phyloP scores from a whole-genome alignment of 2,888 invertebrate genomes.

The Drosophila neoperkinsi region DNA sequence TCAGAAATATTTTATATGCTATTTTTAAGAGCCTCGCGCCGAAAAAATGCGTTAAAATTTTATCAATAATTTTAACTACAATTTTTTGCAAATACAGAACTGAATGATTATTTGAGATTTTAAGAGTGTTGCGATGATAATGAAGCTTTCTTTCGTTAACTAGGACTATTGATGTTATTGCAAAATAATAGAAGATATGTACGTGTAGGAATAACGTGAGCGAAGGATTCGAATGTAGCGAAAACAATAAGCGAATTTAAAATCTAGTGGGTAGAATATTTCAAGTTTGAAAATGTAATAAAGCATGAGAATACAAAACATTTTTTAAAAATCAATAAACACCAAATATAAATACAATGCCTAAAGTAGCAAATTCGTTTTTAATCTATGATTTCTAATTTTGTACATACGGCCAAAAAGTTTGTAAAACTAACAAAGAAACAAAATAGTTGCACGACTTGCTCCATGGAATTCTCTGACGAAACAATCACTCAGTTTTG shows the following conservation, averaged over 20 bases:
- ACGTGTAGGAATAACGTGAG: slow-evolving; percentile 43
- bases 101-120: slow-evolving; percentile 50
- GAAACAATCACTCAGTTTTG: slow-evolving; percentile 54
- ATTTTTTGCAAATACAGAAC: slow-evolving; percentile 55
- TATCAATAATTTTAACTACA: slow-evolving; percentile 59
- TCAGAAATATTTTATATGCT: slow-evolving; percentile 59
- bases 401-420: not conserved
- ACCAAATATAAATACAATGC: slow-evolving; percentile 32
- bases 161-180: slow-evolving; percentile 77
- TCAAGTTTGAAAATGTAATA: slow-evolving; percentile 51
- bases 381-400: not conserved
- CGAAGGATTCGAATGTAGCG: slow-evolving; percentile 34
- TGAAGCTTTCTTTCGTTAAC: slow-evolving; percentile 48
- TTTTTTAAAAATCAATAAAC: slow-evolving; percentile 53
- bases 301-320: slow-evolving; percentile 20
- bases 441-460: not conserved
- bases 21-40: slow-evolving; percentile 54
- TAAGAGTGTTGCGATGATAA: slow-evolving; percentile 22
- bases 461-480: not conserved
- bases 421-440: slow-evolving; percentile 1
- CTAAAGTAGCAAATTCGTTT: not conserved
- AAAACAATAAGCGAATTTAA: slow-evolving; percentile 71
- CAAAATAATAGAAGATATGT: slow-evolving; percentile 73
- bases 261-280: slow-evolving; percentile 49
- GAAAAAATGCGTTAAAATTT: slow-evolving; percentile 66